phyloP scores from a whole-genome alignment of 2,797 vertebrate genomes.

The Lacerta viridis region DNA sequence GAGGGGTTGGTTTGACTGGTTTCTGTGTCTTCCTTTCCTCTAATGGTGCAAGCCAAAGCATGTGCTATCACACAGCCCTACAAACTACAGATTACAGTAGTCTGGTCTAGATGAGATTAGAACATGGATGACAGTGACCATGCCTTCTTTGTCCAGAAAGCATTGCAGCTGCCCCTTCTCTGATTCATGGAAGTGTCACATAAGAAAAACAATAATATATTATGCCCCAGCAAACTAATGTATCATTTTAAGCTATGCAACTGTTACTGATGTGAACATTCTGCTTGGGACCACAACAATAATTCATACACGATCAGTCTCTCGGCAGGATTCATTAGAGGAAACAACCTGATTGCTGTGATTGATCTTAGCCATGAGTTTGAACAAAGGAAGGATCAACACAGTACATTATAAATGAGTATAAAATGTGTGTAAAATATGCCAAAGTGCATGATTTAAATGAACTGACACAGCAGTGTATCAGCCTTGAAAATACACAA shows the following conservation, averaged over 20 bases:
- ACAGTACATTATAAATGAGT: neutral
- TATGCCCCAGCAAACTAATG: conserved; percentile 2
- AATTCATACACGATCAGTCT: conserved; percentile 51
- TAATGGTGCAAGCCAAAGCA: too few relatives aligned
- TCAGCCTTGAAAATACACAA: neutral
- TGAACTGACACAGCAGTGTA: conserved; percentile 3
- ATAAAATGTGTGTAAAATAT: conserved; percentile 33
- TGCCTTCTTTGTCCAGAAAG: neutral
- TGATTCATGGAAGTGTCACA: neutral
- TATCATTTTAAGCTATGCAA: conserved; percentile 34
- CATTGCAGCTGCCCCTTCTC: neutral
- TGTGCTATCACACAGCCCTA: too few relatives aligned
- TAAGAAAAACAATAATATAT: neutral
- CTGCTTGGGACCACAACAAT: conserved; percentile 39
- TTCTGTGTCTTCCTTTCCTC: too few relatives aligned
- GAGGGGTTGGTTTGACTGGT: too few relatives aligned
- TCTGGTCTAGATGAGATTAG: neutral
- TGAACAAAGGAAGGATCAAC: conserved; percentile 40
- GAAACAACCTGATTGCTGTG: conserved; percentile 43
- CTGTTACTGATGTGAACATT: conserved; percentile 48
- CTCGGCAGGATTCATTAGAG: conserved; percentile 31
- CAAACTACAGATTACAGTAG: too few relatives aligned
- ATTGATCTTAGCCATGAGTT: conserved; percentile 65
- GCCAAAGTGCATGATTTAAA: conserved; percentile 50
- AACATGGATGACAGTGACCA: neutral